Evolutionary conservation across 2,888 invertebrate genomes (phyloP).

Genomic region (Neoascia interrupta): DNA sequence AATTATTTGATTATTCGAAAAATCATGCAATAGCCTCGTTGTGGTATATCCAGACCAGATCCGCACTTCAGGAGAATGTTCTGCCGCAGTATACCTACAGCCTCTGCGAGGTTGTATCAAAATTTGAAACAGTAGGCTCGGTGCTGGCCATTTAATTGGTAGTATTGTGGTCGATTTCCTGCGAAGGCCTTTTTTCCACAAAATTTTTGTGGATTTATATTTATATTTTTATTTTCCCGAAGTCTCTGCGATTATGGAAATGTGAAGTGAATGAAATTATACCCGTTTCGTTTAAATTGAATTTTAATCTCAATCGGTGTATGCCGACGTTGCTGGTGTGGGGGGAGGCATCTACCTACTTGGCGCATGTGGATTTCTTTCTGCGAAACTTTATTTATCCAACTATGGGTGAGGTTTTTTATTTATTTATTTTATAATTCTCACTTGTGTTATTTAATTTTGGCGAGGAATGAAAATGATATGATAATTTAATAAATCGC

Average conservation of each 20-base stretch:
- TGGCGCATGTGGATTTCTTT: not conserved
- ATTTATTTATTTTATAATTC: not conserved
- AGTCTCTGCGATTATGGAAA: slow-evolving; percentile 78
- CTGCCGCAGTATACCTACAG: slow-evolving; percentile 9
- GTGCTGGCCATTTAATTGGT: slow-evolving; percentile 47
- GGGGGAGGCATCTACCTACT: too few species aligned
- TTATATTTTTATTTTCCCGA: slow-evolving; percentile 73
- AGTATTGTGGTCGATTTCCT: slow-evolving; percentile 45
- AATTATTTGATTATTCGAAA: slow-evolving; percentile 78
- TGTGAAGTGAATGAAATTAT: slow-evolving; percentile 72
- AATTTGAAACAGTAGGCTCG: slow-evolving; percentile 26
- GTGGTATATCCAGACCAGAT: not conserved
- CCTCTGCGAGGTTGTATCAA: slow-evolving; percentile 7
- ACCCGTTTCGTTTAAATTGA: slow-evolving; percentile 60
- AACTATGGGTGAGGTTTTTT: not conserved
- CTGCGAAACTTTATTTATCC: not conserved
- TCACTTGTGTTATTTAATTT: too few species aligned
- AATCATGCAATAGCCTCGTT: slow-evolving; percentile 49
- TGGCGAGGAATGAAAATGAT: not conserved
- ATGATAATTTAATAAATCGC: not conserved
- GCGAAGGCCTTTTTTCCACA: too few species aligned
- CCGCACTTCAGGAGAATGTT: slow-evolving; percentile 13
- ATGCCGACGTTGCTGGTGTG: too few species aligned
- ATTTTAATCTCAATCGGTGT: slow-evolving; percentile 29
- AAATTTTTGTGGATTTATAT: slow-evolving; percentile 14